These are phyloP conservation scores for Trialeurodes vaporariorum DNA, from an alignment of 1,140 invertebrate genomes.

Conservation along the genomic window DNA sequence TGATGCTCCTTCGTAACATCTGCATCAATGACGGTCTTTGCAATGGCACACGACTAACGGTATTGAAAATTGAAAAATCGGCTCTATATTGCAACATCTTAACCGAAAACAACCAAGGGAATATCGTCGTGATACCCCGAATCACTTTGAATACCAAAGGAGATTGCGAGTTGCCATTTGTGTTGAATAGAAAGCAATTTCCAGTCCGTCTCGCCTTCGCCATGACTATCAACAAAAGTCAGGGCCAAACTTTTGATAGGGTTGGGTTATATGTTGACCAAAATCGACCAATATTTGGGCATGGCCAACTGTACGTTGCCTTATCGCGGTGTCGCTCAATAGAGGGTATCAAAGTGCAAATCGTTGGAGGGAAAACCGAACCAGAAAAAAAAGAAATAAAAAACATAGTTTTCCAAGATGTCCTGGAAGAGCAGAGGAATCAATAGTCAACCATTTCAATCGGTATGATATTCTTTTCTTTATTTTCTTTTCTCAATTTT, in stretches of 20 bases:
- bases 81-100: not conserved
- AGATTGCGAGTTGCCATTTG: not conserved
- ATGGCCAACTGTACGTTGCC: conserved; percentile 16
- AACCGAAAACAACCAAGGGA: not conserved
- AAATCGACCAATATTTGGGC: conserved; percentile 10
- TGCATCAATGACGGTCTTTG: not conserved
- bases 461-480: no score
- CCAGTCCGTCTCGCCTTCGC: conserved; percentile 38
- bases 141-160: not conserved
- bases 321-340: conserved; percentile 8
- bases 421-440: no score
- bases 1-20: not conserved
- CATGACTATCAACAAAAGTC: conserved; percentile 41
- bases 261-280: conserved; percentile 11
- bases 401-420: not conserved
- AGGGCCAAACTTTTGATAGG: conserved; percentile 17
- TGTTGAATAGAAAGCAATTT: conserved; percentile 22
- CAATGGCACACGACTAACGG: not conserved
- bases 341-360: not conserved
- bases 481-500: no score
- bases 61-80: not conserved
- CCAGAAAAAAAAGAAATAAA: not conserved
- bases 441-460: no score
- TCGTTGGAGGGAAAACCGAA: not conserved
- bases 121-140: not conserved